Evolutionary conservation across 2,888 invertebrate genomes (phyloP), one percentile per base, ranked within the genome.

Genomic region (Drosophila incognita): DNA sequence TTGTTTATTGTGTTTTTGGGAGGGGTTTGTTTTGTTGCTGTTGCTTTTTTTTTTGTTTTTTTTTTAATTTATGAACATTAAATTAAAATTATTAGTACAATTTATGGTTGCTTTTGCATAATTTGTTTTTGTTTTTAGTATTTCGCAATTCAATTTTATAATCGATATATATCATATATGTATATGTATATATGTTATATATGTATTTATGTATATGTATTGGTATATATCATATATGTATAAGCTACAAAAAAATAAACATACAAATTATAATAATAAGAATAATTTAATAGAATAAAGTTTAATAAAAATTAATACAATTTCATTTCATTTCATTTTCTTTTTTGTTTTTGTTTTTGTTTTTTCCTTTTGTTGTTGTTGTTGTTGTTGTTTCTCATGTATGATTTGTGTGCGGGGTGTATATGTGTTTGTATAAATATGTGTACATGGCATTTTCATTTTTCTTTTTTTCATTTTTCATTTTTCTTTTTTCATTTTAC

Each of bases 271-370:
- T 78, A 87, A 87, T 82, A 87, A 83, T 83, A 85, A 89, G 68
- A 89, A 87, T 89, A 89, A 87, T 89, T 87, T 87, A 89, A 89
- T 87, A 87, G 77, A 87, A 83, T 82, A 87, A 82, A 86, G 68
- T 75, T 79, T 75, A 76, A 82, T 76, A 82, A 79, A 87, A 89
- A 87, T 87, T 87, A 87, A 87, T 89, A 89, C 87, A 87, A 87
- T 87, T 87, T 85, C 72, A 72, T 81, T 21, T 21, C 21, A 21
- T 71, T 61, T 82, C 33, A 8, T 52, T 72, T 60, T 67, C 49
- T 6, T 29, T 29, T 29, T 0, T 29, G 6, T 63, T 57, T 57
- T 69, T 36, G 13, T 13, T 2, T 24, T 24, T 24, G 24, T 46
- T 1, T 21, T 46, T 46, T 24, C 4, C 15, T 66, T 63, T 69